Conservation (phyloP, 1,140 invertebrate species). For the Sarcophaga bullata region DNA sequence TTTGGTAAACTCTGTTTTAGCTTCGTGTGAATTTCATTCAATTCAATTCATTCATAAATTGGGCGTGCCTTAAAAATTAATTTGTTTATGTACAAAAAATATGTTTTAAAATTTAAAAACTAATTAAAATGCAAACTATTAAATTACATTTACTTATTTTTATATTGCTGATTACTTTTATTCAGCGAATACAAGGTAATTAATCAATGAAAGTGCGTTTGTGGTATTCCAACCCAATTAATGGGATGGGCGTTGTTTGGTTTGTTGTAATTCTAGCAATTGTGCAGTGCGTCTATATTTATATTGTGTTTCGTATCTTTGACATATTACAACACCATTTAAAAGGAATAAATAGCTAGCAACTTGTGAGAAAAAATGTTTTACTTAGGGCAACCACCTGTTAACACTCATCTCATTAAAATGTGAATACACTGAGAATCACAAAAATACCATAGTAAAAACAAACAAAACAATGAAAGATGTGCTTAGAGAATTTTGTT, state of each 20-base stretch:
- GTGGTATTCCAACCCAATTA: not conserved
- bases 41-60: not conserved
- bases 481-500: too few relatives aligned
- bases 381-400: too few relatives aligned
- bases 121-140: not conserved
- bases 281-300: too few relatives aligned
- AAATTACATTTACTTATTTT: not conserved
- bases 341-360: too few relatives aligned
- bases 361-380: too few relatives aligned
- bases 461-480: too few relatives aligned
- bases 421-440: too few relatives aligned
- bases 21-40: not conserved
- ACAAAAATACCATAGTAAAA: too few relatives aligned
- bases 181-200: not conserved
- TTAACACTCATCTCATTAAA: too few relatives aligned
- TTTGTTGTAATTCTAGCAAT: not conserved
- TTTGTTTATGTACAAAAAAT: conserved; percentile 19
- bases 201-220: not conserved
- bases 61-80: conserved; percentile 21
- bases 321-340: too few relatives aligned
- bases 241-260: not conserved
- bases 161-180: not conserved
- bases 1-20: not conserved
- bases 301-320: too few relatives aligned
- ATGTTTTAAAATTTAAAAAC: conserved; percentile 5